These are phyloP conservation scores for Ochlodes sylvanus DNA, from an alignment of 2,888 invertebrate species.

Conservation along the genomic window DNA sequence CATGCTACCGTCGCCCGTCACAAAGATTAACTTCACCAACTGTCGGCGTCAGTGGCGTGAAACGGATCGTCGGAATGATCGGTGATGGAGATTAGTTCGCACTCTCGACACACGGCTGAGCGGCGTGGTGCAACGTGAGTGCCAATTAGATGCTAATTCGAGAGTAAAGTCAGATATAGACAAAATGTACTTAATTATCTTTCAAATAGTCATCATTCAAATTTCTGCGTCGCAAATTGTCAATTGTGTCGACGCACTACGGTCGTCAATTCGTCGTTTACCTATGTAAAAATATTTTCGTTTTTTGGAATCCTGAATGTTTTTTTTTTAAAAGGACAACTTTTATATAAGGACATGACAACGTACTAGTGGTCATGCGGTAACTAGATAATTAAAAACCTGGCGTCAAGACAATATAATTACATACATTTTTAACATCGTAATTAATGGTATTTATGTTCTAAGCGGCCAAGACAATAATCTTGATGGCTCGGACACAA, in stretches of 20 bases:
- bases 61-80: slow-evolving; percentile 68
- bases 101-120: slow-evolving; percentile 65
- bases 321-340: too few relatives aligned
- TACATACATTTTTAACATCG: slow-evolving; percentile 18
- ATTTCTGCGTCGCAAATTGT: too few relatives aligned
- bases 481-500: slow-evolving; percentile 16
- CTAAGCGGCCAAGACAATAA: slow-evolving; percentile 23
- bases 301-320: too few relatives aligned
- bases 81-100: slow-evolving; percentile 61
- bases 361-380: too few relatives aligned
- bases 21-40: slow-evolving; percentile 65
- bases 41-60: slow-evolving; percentile 77
- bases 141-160: slow-evolving; percentile 44
- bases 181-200: too few relatives aligned
- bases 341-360: too few relatives aligned
- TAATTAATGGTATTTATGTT: slow-evolving; percentile 23
- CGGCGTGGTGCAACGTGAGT: slow-evolving; percentile 51
- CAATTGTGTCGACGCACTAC: too few relatives aligned
- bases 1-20: slow-evolving; percentile 44
- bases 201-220: too few relatives aligned
- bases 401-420: not conserved
- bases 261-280: too few relatives aligned
- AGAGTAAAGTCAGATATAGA: too few relatives aligned
- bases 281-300: too few relatives aligned
- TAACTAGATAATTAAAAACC: too few relatives aligned